Percentiles rank a stretch among this genome's conserved stretches.
Evolutionary conservation across 2,797 vertebrate genomes (phyloP).

Genomic region (Acipenser ruthenus): DNA sequence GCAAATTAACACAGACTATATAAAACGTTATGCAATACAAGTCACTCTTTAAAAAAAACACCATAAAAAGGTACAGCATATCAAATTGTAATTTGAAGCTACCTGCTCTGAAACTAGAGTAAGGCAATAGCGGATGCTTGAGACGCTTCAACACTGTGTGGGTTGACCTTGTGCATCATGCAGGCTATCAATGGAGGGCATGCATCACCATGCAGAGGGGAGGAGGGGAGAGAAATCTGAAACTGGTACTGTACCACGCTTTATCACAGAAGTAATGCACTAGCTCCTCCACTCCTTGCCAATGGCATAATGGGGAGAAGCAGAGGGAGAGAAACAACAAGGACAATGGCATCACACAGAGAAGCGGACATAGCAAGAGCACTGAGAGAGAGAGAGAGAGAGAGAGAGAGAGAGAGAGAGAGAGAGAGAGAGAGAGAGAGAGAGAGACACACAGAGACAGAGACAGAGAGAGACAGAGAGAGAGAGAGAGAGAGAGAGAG

Average conservation of each 20-base stretch:
- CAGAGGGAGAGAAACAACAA: slow-evolving; percentile 33
- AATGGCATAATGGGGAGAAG: slow-evolving; percentile 71
- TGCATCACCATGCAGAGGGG: neutral
- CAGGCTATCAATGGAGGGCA: neutral
- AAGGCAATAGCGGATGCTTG: neutral
- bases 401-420: slow-evolving; percentile 13
- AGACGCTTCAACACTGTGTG: neutral
- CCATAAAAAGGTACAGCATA: neutral
- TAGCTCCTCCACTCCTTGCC: slow-evolving; percentile 92
- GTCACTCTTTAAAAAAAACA: slow-evolving; percentile 10
- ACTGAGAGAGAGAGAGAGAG: slow-evolving; percentile 3
- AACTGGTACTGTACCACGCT: neutral
- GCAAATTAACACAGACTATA: too few relatives aligned
- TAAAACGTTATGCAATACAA: too few relatives aligned
- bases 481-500: neutral
- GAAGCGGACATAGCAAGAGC: neutral
- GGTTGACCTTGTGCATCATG: neutral
- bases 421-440: neutral
- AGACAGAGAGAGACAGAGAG: too few relatives aligned
- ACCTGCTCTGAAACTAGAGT: neutral
- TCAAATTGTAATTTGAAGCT: neutral
- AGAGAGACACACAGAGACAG: too few relatives aligned
- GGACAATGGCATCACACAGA: neutral
- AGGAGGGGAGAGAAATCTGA: neutral
- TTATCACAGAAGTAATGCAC: slow-evolving; percentile 95